phyloP scores from a whole-genome alignment of 2,797 vertebrate genomes.

The Tokudaia tokunoshimensis region DNA sequence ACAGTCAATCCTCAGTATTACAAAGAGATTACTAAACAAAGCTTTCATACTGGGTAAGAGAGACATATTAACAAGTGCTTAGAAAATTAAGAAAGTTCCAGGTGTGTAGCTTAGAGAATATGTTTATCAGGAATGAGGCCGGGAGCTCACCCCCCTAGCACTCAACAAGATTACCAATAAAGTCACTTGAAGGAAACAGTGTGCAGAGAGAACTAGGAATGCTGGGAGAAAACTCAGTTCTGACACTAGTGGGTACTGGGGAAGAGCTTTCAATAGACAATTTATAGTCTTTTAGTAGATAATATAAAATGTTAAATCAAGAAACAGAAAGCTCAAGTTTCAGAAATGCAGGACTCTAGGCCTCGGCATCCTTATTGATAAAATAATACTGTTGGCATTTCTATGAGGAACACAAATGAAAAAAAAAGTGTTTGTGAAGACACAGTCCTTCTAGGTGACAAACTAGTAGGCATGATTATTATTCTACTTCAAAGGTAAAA shows the following conservation, averaged over 20 bases:
- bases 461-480: not conserved
- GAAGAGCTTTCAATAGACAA: not conserved
- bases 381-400: slow-evolving; percentile 2
- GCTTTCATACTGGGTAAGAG: not conserved
- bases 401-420: slow-evolving; percentile 41
- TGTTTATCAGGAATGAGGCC: not conserved
- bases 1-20: not conserved
- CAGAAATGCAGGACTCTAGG: not conserved
- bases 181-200: slow-evolving; percentile 26
- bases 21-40: slow-evolving; percentile 6
- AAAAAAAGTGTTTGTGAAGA: slow-evolving; percentile 18
- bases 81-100: not conserved
- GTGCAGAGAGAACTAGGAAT: slow-evolving; percentile 7
- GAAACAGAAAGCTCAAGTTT: not conserved
- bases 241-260: not conserved
- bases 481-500: not conserved
- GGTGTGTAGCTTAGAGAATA: not conserved
- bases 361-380: slow-evolving; percentile 38
- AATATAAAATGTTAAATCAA: slow-evolving; percentile 13
- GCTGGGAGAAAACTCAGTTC: not conserved
- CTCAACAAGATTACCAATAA: slow-evolving; percentile 15
- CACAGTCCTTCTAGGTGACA: not conserved
- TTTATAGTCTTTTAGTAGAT: not conserved
- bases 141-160: not conserved
- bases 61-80: slow-evolving; percentile 11